These are phyloP conservation scores for Sarcophaga peregrina DNA, from an alignment of 1,140 invertebrate genomes.

Conservation along the genomic window DNA sequence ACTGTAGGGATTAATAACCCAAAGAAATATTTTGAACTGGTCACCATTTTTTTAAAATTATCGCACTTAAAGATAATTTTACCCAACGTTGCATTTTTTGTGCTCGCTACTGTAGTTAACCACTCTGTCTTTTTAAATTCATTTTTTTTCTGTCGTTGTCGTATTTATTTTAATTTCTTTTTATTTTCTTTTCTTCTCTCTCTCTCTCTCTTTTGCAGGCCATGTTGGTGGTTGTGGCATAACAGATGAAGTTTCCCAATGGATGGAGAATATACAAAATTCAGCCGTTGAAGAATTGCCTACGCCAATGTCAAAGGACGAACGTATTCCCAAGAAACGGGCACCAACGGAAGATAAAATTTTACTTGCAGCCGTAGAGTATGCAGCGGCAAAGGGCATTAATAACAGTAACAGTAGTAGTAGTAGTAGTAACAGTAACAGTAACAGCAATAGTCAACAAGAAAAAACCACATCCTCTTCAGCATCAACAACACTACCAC, in stretches of 20 bases:
- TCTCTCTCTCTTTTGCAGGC: slow-evolving; percentile 68
- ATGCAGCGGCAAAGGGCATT: slow-evolving; percentile 40
- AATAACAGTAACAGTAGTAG: background rate
- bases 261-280: slow-evolving; percentile 93
- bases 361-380: slow-evolving; percentile 11
- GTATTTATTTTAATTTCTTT: slow-evolving; percentile 7
- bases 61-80: too few relatives aligned
- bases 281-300: slow-evolving; percentile 73
- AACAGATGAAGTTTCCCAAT: slow-evolving; percentile 84
- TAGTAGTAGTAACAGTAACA: slow-evolving; percentile 29
- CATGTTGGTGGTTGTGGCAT: slow-evolving; percentile 88
- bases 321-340: slow-evolving; percentile 54
- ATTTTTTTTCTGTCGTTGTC: background rate
- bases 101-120: too few relatives aligned
- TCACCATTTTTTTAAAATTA: too few relatives aligned
- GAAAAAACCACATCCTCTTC: slow-evolving; percentile 55
- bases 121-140: background rate
- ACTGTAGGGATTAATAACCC: too few relatives aligned
- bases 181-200: slow-evolving; percentile 35
- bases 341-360: slow-evolving; percentile 36
- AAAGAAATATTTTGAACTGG: too few relatives aligned
- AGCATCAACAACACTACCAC: slow-evolving; percentile 46
- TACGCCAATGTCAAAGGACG: slow-evolving; percentile 65
- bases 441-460: slow-evolving; percentile 45
- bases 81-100: too few relatives aligned